These are phyloP conservation scores for Babylonia areolata DNA, from an alignment of 1,140 invertebrate species.

Conservation along the genomic window DNA sequence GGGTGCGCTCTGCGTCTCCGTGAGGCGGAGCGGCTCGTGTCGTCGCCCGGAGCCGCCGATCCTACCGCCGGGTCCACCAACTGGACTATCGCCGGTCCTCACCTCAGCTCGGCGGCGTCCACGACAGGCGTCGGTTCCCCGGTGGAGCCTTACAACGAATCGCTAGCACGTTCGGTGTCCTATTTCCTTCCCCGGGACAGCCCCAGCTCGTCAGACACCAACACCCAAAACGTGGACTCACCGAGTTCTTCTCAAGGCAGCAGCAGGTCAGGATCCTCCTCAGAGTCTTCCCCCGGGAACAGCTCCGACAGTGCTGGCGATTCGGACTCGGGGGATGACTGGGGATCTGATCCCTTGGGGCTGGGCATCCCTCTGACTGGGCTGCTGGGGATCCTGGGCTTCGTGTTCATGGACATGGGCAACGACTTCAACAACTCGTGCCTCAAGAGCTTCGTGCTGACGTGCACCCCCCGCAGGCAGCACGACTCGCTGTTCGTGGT, in stretches of 20 bases:
- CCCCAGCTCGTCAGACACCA: neutral
- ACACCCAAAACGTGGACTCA: neutral
- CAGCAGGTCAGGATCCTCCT: neutral
- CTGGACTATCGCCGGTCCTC: too few relatives aligned
- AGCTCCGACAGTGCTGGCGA: too few relatives aligned
- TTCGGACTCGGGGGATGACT: neutral
- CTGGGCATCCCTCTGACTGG: neutral
- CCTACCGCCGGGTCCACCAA: neutral
- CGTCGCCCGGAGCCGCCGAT: neutral
- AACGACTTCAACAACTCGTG: slow-evolving; percentile 31
- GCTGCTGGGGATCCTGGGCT: slow-evolving; percentile 16
- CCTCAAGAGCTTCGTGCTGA: slow-evolving; percentile 22
- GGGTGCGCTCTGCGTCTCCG: neutral
- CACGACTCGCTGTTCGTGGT: slow-evolving; percentile 32
- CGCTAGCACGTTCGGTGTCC: too few relatives aligned
- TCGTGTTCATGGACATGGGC: slow-evolving; percentile 22
- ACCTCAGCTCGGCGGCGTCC: neutral
- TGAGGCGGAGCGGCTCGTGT: neutral
- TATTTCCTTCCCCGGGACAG: neutral
- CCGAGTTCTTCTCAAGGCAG: neutral
- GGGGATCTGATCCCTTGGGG: neutral
- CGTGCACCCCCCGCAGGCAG: neutral
- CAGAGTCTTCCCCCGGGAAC: neutral
- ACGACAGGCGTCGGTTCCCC: too few relatives aligned
- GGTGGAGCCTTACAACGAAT: too few relatives aligned